phyloP scores from a whole-genome alignment of 2,888 invertebrate genomes.

The Amphipoea lucens region DNA sequence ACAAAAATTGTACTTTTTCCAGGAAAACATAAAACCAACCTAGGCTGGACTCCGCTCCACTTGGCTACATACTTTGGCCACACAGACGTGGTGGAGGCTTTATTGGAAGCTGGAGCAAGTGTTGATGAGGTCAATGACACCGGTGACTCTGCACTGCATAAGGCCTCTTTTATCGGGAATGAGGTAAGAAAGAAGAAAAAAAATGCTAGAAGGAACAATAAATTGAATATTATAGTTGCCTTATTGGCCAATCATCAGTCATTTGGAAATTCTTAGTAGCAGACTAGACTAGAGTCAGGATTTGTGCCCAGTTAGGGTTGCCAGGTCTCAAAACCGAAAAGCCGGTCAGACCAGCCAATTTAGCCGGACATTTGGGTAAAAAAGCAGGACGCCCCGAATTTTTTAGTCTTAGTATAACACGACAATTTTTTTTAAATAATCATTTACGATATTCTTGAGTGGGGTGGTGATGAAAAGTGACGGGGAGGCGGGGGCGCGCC shows the following conservation, averaged over 20 bases:
- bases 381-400: too few species aligned
- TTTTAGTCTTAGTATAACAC: too few species aligned
- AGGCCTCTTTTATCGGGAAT: constrained; percentile 92
- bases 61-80: constrained; percentile 93
- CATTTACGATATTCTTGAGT: too few species aligned
- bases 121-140: constrained; percentile 91
- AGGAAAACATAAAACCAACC: constrained; percentile 92
- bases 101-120: constrained; percentile 90
- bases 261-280: neutral
- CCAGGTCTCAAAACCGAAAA: too few species aligned
- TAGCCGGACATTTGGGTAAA: too few species aligned
- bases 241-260: neutral
- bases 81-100: constrained; percentile 88
- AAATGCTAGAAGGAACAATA: neutral
- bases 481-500: too few species aligned
- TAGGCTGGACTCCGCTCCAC: constrained; percentile 93
- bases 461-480: too few species aligned
- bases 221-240: too few species aligned
- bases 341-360: too few species aligned
- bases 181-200: constrained; percentile 83
- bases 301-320: neutral
- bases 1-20: constrained; percentile 7
- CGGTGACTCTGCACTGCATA: constrained; percentile 92
- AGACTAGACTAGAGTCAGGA: neutral
- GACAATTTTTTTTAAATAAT: too few species aligned